phyloP scores from a whole-genome alignment of 2,113 vertebrate species.

The Sphaerodactylus townsendi region DNA sequence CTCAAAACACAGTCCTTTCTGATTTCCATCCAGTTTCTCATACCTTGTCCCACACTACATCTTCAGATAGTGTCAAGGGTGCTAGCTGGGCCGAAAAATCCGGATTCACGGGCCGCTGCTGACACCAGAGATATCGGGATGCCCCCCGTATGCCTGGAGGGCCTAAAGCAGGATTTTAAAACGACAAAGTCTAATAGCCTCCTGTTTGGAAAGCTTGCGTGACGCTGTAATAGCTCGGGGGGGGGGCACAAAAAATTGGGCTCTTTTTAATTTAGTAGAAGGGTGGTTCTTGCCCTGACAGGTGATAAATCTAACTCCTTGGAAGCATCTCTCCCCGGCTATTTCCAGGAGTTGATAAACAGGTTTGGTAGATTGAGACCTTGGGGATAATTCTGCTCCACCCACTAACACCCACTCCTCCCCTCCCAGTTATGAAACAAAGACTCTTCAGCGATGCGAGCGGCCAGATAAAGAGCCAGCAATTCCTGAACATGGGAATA shows the following conservation, averaged over 20 bases:
- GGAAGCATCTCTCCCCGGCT: not conserved
- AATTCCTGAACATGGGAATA: not conserved
- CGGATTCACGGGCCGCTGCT: conserved; percentile 88
- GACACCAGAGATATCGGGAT: conserved; percentile 89
- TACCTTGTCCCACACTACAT: conserved; percentile 90
- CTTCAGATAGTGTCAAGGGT: conserved; percentile 83
- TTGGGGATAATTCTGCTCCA: not conserved
- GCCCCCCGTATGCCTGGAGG: conserved; percentile 78
- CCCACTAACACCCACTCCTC: too few relatives aligned
- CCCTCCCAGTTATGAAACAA: not conserved
- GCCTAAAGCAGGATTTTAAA: conserved; percentile 63
- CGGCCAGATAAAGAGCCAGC: not conserved
- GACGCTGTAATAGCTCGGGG: not conserved
- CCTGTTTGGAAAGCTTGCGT: not conserved
- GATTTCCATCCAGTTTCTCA: not conserved
- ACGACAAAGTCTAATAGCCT: accelerated
- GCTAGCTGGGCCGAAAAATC: conserved; percentile 81
- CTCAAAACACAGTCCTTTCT: too few relatives aligned
- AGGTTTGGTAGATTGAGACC: not conserved
- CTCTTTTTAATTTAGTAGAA: not conserved
- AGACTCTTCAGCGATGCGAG: not conserved
- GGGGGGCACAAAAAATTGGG: too few relatives aligned
- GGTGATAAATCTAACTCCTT: not conserved
- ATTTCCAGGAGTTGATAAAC: not conserved
- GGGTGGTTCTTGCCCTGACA: too few relatives aligned